Evolutionary conservation across 2,888 invertebrate species (phyloP).

Genomic region (Stenodera caucasica): DNA sequence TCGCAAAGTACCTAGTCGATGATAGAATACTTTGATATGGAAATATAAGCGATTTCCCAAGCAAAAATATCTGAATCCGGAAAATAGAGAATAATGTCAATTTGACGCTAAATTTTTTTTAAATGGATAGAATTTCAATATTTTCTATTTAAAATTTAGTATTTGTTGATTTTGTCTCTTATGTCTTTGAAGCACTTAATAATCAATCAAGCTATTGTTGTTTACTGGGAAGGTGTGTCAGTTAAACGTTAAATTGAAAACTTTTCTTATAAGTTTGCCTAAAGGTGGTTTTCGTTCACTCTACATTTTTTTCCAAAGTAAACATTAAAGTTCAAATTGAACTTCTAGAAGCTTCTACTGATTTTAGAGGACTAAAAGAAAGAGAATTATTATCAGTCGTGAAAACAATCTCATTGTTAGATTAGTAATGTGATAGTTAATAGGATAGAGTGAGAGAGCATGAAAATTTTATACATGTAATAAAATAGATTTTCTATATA

Average conservation of each 20-base stretch:
- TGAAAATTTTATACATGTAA: too few relatives aligned
- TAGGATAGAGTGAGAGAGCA: not conserved
- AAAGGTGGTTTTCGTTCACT: not conserved
- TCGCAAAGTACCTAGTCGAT: constrained; percentile 14
- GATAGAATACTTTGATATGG: constrained; percentile 26
- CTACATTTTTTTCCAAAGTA: not conserved
- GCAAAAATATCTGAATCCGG: not conserved
- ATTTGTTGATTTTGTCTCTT: too few relatives aligned
- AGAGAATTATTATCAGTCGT: not conserved
- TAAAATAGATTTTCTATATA: constrained; percentile 31
- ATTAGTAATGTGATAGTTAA: not conserved
- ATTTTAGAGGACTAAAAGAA: not conserved
- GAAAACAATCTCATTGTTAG: not conserved
- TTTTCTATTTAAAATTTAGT: too few relatives aligned
- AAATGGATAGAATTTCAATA: too few relatives aligned
- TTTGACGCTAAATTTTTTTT: too few relatives aligned
- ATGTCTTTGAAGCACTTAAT: not conserved
- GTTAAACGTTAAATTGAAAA: not conserved
- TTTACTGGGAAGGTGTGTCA: not conserved
- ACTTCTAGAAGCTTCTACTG: not conserved
- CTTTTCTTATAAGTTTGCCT: not conserved
- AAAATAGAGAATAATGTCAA: not conserved
- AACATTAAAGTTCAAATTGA: not conserved
- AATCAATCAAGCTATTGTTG: not conserved
- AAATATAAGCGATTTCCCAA: constrained; percentile 2